phyloP scores from a whole-genome alignment of 2,113 vertebrate species.

The Leuciscus idus region DNA sequence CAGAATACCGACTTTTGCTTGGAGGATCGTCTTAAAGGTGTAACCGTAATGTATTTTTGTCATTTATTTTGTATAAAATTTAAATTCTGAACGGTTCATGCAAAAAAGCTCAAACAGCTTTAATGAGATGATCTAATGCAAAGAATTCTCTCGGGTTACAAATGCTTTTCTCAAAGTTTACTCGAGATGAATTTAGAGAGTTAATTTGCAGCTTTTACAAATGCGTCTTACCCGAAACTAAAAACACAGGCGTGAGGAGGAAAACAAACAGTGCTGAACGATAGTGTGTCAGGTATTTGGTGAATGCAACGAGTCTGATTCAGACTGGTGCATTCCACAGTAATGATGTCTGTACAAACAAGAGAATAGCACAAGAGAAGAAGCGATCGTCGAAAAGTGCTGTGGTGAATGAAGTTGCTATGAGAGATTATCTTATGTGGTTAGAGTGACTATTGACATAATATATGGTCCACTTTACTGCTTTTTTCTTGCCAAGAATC shows the following conservation, averaged over 20 bases:
- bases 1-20: too few species aligned
- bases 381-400: neutral
- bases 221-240: neutral
- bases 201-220: neutral
- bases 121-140: neutral
- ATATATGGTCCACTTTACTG: neutral
- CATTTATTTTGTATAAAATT: constrained; percentile 10
- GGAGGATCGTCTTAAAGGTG: neutral
- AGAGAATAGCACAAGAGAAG: neutral
- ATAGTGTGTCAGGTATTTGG: constrained; percentile 25
- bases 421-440: neutral
- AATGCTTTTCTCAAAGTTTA: neutral
- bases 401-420: neutral
- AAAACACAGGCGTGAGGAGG: neutral
- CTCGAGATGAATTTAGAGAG: neutral
- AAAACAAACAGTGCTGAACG: neutral
- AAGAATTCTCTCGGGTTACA: neutral
- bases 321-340: constrained; percentile 24
- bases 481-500: neutral
- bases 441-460: too few species aligned
- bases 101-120: constrained; percentile 13
- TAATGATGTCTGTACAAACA: constrained; percentile 30
- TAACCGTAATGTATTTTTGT: neutral
- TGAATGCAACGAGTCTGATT: constrained; percentile 37
- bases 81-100: constrained; percentile 16